phyloP scores from a whole-genome alignment of 2,113 vertebrate species.

The Mirounga angustirostris region DNA sequence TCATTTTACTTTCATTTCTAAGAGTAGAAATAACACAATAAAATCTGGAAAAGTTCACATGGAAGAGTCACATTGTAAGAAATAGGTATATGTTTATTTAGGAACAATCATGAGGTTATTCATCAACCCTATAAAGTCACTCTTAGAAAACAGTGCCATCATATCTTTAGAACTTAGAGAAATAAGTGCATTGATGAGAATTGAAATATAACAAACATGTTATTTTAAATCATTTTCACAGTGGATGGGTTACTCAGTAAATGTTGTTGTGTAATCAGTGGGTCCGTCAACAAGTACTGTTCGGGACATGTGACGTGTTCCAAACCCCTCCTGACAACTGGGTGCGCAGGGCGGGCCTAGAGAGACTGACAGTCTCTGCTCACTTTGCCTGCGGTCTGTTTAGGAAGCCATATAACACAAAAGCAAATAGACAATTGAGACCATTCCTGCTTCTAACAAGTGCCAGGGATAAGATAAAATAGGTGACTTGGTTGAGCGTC shows the following conservation, averaged over 20 bases:
- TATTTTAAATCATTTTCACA: background rate
- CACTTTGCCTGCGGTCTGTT: background rate
- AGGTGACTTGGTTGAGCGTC: background rate
- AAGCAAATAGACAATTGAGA: background rate
- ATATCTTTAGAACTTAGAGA: background rate
- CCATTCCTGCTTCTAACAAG: background rate
- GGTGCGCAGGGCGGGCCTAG: too few species aligned
- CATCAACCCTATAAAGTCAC: background rate
- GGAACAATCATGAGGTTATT: background rate
- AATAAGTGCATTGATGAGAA: background rate
- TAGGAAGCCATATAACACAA: background rate
- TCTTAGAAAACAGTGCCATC: background rate
- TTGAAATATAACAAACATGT: background rate
- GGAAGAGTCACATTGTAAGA: background rate
- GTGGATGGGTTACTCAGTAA: background rate
- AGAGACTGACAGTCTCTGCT: background rate
- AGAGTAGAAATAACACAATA: background rate
- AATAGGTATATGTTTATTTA: background rate
- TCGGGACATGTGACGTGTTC: accelerated
- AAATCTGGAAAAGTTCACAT: background rate
- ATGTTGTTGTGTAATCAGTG: background rate
- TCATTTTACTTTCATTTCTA: background rate
- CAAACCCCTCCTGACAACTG: background rate
- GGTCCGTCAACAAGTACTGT: background rate
- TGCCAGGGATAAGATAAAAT: background rate